These are phyloP conservation scores for Morone saxatilis DNA, from an alignment of 2,113 vertebrate genomes.

Conservation along the genomic window DNA sequence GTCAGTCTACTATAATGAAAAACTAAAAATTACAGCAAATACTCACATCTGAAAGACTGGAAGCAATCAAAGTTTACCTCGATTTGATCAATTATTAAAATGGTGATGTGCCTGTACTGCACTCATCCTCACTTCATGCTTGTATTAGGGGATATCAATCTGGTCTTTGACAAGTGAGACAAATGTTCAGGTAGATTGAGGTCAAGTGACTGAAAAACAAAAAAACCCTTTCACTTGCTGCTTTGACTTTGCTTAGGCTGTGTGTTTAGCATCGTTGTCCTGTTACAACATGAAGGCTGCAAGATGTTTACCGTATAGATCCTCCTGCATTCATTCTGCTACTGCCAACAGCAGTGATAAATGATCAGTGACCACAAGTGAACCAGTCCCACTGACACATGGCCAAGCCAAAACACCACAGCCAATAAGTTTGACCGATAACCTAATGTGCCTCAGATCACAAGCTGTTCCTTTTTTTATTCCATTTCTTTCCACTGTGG, in stretches of 20 bases:
- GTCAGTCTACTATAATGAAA: neutral
- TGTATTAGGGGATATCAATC: neutral
- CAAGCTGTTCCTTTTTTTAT: neutral
- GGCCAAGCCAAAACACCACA: constrained; percentile 3
- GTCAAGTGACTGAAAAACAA: neutral
- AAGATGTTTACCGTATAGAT: neutral
- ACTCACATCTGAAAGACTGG: neutral
- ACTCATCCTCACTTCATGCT: neutral
- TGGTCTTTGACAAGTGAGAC: neutral
- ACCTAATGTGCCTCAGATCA: neutral
- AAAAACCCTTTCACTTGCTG: neutral
- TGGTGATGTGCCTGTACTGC: neutral
- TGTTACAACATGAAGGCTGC: neutral
- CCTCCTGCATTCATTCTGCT: neutral
- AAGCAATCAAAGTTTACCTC: no score
- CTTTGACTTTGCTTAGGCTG: neutral
- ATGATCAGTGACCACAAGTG: constrained; percentile 1
- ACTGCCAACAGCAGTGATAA: neutral
- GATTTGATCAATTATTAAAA: neutral
- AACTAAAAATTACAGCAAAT: neutral
- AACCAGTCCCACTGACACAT: neutral
- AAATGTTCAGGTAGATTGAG: neutral
- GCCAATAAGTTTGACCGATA: constrained; percentile 5
- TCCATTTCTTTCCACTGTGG: neutral
- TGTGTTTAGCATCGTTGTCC: neutral